phyloP scores from a whole-genome alignment of 53 echinoderm and acorn worm genomes.

The Echinarachnius parma region DNA sequence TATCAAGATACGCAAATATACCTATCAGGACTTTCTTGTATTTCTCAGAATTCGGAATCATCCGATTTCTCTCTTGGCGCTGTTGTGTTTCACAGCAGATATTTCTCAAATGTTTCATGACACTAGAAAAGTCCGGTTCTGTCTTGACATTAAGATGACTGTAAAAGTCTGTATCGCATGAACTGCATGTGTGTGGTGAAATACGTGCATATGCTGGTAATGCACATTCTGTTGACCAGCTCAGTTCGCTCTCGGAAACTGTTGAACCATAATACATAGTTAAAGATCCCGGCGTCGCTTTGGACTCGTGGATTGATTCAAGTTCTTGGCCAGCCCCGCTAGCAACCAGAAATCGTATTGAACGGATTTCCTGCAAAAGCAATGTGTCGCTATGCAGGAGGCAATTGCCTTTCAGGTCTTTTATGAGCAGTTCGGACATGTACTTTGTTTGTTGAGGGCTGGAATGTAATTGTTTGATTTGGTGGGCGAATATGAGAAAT shows the following conservation, averaged over 20 bases:
- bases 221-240: constrained; percentile 1
- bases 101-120: constrained; percentile 6
- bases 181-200: not conserved
- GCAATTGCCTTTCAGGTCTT: not conserved
- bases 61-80: not conserved
- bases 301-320: not conserved
- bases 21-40: not conserved
- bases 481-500: constrained; percentile 13
- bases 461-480: too few species aligned
- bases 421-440: constrained; percentile 4
- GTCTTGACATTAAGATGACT: too few species aligned
- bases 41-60: not conserved
- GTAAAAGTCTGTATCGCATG: not conserved
- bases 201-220: not conserved
- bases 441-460: not conserved
- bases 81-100: constrained; percentile 4
- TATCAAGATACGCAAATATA: not conserved
- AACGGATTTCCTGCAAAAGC: not conserved
- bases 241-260: not conserved
- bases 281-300: not conserved
- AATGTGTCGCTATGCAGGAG: constrained; percentile 3
- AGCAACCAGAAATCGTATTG: constrained; percentile 11
- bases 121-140: not conserved
- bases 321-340: not conserved
- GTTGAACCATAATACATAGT: constrained; percentile 12